Evolutionary conservation across 2,797 vertebrate genomes (phyloP).

Genomic region (Liasis olivaceus): DNA sequence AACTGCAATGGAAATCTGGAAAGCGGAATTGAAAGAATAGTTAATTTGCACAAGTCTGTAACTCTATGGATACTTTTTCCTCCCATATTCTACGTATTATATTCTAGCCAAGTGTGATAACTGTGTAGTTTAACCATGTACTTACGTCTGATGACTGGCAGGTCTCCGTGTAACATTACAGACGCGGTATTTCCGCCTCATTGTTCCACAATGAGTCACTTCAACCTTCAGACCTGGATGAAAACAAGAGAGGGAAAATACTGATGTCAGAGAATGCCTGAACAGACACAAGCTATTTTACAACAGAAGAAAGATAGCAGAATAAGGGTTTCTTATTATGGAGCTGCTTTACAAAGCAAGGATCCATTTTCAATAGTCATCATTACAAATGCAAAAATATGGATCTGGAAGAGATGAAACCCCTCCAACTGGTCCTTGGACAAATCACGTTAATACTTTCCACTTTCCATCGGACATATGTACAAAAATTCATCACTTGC

Average conservation of each 20-base stretch:
- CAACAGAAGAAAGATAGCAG: accelerated
- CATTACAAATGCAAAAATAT: not conserved
- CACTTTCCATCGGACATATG: not conserved
- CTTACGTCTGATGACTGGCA: slow-evolving; percentile 99
- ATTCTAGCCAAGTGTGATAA: not conserved
- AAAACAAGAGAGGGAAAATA: slow-evolving; percentile 47
- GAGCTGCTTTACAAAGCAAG: not conserved
- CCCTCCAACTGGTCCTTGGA: not conserved
- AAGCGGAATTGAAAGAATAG: not conserved
- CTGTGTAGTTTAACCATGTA: slow-evolving; percentile 31
- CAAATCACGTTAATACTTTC: not conserved
- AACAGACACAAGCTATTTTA: not conserved
- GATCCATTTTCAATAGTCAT: not conserved
- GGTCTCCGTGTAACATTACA: slow-evolving; percentile 97
- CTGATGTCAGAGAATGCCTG: slow-evolving; percentile 23
- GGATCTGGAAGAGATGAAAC: too few relatives aligned
- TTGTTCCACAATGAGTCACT: slow-evolving; percentile 99
- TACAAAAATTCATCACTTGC: not conserved
- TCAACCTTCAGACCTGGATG: slow-evolving; percentile 96
- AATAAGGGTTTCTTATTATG: not conserved
- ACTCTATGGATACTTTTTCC: not conserved
- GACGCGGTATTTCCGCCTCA: slow-evolving; percentile 98
- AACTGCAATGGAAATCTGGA: slow-evolving; percentile 94
- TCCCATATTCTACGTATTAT: not conserved
- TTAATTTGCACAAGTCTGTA: not conserved